Percentiles rank a stretch among this genome's conserved stretches.
Evolutionary conservation across 2,888 invertebrate genomes (phyloP).

Genomic region (Synergus umbraculus): DNA sequence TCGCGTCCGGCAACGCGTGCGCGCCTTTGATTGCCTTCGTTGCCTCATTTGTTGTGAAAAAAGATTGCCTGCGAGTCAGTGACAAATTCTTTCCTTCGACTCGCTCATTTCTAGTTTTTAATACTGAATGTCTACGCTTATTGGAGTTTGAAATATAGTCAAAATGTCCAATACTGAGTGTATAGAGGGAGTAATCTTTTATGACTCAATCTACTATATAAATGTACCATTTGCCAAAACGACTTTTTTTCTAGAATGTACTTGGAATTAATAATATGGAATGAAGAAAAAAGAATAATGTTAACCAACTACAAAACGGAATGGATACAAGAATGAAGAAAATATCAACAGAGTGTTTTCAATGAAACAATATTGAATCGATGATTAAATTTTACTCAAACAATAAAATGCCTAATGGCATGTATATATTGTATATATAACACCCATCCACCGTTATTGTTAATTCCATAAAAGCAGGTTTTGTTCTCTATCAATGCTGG

Average conservation of each 20-base stretch:
- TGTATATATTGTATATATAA: background rate
- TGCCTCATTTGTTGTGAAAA: conserved; percentile 1
- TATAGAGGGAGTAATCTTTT: background rate
- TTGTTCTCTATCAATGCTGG: background rate
- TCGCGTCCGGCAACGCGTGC: conserved; percentile 23
- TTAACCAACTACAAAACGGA: too few species aligned
- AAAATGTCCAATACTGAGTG: background rate
- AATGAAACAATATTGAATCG: background rate
- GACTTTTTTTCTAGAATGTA: background rate
- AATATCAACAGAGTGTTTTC: background rate
- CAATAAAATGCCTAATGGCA: background rate
- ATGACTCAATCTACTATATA: background rate
- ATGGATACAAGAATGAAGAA: too few species aligned
- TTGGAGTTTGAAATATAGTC: background rate
- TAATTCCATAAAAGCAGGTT: background rate
- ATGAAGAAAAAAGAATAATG: too few species aligned
- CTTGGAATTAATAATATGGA: too few species aligned
- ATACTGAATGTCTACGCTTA: background rate
- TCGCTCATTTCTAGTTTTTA: background rate
- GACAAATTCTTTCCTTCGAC: conserved; percentile 5
- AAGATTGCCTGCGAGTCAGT: background rate
- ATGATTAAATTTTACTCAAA: background rate
- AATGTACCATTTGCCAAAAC: background rate
- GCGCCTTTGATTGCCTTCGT: conserved; percentile 11
- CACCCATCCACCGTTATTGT: background rate